Evolutionary conservation across 2,797 vertebrate genomes (phyloP).

Genomic region (Spinus olivaceus): DNA sequence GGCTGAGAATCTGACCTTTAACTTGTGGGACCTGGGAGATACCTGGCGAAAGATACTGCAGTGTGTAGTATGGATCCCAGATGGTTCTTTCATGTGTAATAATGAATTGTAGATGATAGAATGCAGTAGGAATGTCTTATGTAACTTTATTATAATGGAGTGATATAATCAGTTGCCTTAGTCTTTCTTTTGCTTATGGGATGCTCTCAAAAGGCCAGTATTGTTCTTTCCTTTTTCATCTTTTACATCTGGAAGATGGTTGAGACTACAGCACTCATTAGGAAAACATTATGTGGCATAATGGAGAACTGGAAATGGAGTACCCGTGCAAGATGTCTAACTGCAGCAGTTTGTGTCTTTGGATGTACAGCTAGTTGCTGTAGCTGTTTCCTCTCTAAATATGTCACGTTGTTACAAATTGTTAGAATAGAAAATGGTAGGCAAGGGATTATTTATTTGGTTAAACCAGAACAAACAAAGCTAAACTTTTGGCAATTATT

Average conservation of each 20-base stretch:
- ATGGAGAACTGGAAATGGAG: neutral
- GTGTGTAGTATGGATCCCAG: neutral
- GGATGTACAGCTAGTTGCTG: neutral
- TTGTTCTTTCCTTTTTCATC: neutral
- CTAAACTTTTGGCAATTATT: neutral
- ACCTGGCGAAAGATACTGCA: neutral
- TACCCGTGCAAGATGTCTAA: neutral
- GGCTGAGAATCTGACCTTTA: neutral
- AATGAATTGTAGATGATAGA: neutral
- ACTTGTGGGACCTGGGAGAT: accelerated
- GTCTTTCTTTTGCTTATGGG: neutral
- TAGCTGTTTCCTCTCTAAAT: neutral
- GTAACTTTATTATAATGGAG: neutral
- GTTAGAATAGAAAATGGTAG: neutral
- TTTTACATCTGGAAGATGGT: neutral
- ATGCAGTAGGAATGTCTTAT: neutral
- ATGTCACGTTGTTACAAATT: neutral
- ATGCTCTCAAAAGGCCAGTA: neutral
- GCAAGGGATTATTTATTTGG: neutral
- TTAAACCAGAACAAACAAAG: neutral
- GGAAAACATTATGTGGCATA: neutral
- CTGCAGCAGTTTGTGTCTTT: neutral
- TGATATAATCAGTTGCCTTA: neutral
- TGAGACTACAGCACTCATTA: neutral
- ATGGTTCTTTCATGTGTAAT: neutral